phyloP scores from a whole-genome alignment of 2,113 vertebrate species.

The Hiodon alosoides region DNA sequence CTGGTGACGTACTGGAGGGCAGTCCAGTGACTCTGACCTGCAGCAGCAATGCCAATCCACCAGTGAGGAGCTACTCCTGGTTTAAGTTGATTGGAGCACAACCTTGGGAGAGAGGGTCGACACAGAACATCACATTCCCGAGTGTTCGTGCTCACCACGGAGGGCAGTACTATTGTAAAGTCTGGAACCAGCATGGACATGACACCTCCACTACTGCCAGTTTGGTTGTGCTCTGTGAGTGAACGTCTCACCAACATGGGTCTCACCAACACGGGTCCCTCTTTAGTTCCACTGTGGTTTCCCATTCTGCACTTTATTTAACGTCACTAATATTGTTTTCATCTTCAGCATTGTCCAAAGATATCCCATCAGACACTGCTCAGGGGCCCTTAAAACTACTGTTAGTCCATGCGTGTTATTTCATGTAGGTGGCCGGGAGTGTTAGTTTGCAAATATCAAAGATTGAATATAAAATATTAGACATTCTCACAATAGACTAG shows the following conservation, averaged over 20 bases:
- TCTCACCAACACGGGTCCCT: neutral
- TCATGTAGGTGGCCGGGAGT: too few species aligned
- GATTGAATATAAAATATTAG: too few species aligned
- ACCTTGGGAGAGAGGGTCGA: slow-evolving; percentile 45
- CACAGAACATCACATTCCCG: slow-evolving; percentile 55
- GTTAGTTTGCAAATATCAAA: too few species aligned
- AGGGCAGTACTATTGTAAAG: slow-evolving; percentile 64
- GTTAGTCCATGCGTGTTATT: too few species aligned
- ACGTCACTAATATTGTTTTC: too few species aligned
- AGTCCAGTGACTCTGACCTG: slow-evolving; percentile 58
- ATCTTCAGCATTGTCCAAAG: too few species aligned
- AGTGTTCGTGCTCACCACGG: slow-evolving; percentile 51
- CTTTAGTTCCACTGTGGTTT: neutral
- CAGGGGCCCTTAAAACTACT: too few species aligned
- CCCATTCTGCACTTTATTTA: neutral
- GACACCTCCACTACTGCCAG: slow-evolving; percentile 46
- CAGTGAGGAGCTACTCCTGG: slow-evolving; percentile 54
- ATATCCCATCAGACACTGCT: neutral
- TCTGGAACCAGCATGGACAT: slow-evolving; percentile 54
- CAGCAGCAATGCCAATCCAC: slow-evolving; percentile 51
- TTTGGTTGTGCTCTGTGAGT: slow-evolving; percentile 64
- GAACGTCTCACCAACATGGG: neutral
- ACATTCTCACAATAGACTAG: too few species aligned
- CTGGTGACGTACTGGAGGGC: slow-evolving; percentile 61
- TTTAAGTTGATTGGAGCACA: slow-evolving; percentile 53